Evolutionary conservation across 2,888 invertebrate genomes (phyloP), one percentile per base, ranked within the genome.

Genomic region (Dasypogon diadema): DNA sequence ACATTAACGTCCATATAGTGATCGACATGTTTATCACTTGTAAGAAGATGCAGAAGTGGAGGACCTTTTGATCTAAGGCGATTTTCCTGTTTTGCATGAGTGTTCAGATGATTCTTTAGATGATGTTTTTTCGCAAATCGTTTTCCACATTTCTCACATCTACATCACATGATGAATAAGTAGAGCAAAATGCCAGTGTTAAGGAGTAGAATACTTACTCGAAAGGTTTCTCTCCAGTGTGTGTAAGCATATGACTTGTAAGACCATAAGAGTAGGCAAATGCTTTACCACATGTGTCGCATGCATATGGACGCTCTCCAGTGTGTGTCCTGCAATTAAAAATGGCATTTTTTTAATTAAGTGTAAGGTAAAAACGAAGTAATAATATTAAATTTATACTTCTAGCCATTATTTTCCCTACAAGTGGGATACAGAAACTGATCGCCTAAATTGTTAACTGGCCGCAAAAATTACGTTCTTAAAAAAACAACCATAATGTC

Each of bases 231-330:
- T 85, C 85, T 14, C 85, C 85, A 1, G 85, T 85, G 70, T 85
- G 85, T 22, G 84, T 85, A 82, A 85, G 82, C 78, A 84, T 84
- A 76, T 85, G 85, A 80, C 84, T 83, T 79, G 84, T 83, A 4
- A 85, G 78, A 5, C 84, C 85, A 76, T 84, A 84, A 2, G 85
- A 84, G 74, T 85, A 85, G 2, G 85, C 84, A 76, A 85, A 85
- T 12, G 83, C 81, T 78, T 85, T 85, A 56, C 83, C 84, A 75
- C 85, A 85, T 2, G 83, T 84, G 77, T 83, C 84, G 73, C 85
- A 85, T 18, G 81, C 82, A 74, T 85, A 85, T 2, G 85, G 85
- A 16, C 85, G 82, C 77, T 85, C 85, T 77, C 85, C 85, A 34
- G 85, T 85, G 75, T 85, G 85, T 37, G 83, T 83, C 22, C 84